A percentile compares a stretch with the other conserved stretches of the same genome.
Evolutionary conservation across 2,113 vertebrate species (phyloP).

Genomic region (Promerops cafer): DNA sequence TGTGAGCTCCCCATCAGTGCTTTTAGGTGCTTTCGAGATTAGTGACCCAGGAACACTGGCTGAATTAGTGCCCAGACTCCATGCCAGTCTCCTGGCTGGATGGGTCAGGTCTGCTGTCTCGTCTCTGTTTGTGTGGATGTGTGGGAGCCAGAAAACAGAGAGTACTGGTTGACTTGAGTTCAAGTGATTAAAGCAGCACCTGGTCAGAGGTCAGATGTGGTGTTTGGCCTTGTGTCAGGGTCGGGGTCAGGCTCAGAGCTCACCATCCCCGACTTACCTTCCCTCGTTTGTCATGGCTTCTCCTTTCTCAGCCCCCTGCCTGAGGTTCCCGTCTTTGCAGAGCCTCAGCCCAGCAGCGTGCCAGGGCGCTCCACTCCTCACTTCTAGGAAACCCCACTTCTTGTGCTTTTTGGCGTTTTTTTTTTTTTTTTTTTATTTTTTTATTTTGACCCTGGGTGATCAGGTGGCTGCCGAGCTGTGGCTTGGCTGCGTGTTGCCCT

Average conservation of each 20-base stretch:
- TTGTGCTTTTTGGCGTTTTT: background rate
- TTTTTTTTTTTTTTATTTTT: background rate
- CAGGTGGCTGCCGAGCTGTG: background rate
- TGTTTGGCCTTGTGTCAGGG: background rate
- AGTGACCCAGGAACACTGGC: background rate
- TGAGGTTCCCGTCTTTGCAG: background rate
- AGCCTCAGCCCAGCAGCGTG: background rate
- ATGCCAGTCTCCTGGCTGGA: background rate
- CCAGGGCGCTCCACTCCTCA: fast-evolving
- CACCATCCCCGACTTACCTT: background rate
- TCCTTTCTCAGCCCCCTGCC: background rate
- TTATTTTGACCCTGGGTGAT: background rate
- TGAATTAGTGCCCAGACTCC: background rate
- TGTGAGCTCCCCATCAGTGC: background rate
- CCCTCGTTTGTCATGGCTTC: background rate
- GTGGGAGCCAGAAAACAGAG: background rate
- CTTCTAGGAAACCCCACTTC: background rate
- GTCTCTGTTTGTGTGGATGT: too few relatives aligned
- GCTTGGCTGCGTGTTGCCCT: background rate
- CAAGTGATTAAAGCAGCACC: background rate
- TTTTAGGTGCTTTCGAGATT: background rate
- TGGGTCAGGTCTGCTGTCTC: background rate
- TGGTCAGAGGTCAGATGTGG: background rate
- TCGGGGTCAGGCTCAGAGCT: background rate
- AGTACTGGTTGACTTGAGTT: background rate